Evolutionary conservation across 2,797 vertebrate species (phyloP).

Genomic region (Enteromius viviparus): DNA sequence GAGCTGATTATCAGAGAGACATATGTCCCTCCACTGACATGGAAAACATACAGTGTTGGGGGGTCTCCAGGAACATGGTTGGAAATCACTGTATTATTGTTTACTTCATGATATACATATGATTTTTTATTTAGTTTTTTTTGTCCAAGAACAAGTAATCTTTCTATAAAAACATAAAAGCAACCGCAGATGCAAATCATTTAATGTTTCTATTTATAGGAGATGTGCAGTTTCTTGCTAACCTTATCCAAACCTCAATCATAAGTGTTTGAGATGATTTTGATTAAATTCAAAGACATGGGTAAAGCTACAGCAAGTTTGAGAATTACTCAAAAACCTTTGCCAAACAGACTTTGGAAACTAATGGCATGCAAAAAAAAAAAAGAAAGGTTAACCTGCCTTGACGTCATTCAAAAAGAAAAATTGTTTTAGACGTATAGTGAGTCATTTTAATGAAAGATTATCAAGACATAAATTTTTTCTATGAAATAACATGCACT

Average conservation of each 20-base stretch:
- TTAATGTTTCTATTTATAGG: slow-evolving; percentile 13
- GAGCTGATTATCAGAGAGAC: no score
- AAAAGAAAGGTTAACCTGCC: not conserved
- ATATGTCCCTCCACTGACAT: no score
- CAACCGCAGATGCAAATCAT: slow-evolving; percentile 27
- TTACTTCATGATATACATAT: not conserved
- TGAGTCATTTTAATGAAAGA: not conserved
- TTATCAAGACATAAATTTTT: not conserved
- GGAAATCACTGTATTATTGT: not conserved
- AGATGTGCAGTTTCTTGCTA: not conserved
- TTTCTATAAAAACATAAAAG: not conserved
- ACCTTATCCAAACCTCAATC: slow-evolving; percentile 22
- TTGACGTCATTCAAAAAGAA: not conserved
- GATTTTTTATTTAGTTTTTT: not conserved
- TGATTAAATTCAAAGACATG: not conserved
- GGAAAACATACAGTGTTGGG: no score
- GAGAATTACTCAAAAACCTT: not conserved
- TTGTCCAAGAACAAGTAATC: slow-evolving; percentile 5
- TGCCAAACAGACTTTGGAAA: not conserved
- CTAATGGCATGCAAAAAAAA: not conserved
- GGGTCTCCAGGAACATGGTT: no score
- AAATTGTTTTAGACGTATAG: not conserved
- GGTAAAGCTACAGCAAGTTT: not conserved
- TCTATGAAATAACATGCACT: not conserved
- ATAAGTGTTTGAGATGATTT: not conserved